Conservation (phyloP, 2,888 invertebrate genomes). For the Oscheius myriophilus region DNA sequence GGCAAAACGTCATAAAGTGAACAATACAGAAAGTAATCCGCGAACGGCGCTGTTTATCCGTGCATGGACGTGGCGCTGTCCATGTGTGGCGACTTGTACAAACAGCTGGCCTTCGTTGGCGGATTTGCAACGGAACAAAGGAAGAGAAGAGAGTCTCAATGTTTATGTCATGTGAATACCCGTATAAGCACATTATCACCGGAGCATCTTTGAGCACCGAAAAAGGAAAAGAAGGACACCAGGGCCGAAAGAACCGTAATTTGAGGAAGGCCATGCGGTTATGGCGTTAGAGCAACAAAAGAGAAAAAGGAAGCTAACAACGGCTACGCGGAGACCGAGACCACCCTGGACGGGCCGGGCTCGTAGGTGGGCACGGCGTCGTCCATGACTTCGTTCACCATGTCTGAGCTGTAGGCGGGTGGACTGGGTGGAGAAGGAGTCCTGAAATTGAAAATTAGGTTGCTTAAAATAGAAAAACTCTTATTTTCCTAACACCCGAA, state of each 20-base stretch:
- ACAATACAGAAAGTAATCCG: too few species aligned
- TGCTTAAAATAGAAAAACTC: too few species aligned
- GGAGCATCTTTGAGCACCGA: neutral
- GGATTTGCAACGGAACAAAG: too few species aligned
- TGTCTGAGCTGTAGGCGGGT: constrained; percentile 17
- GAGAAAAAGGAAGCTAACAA: constrained; percentile 4
- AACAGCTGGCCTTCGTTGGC: neutral
- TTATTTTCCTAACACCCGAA: too few species aligned
- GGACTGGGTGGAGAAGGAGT: constrained; percentile 15
- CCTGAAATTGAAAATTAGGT: constrained; percentile 3
- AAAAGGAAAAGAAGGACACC: constrained; percentile 8
- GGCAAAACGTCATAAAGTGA: too few species aligned
- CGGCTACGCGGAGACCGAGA: constrained; percentile 4
- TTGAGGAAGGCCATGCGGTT: too few species aligned
- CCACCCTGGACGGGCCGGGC: neutral
- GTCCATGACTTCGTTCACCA: constrained; percentile 9
- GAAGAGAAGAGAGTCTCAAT: too few species aligned
- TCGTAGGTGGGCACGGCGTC: constrained; percentile 9
- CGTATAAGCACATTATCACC: too few species aligned
- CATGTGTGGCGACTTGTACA: constrained; percentile 9
- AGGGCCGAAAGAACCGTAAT: neutral
- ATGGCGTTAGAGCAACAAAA: constrained; percentile 2
- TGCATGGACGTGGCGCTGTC: constrained; percentile 11
- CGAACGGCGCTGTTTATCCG: too few species aligned
- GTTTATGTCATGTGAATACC: too few species aligned